A percentile compares a stretch with the other conserved stretches of the same genome.
These are phyloP conservation scores for Autographa gamma DNA, from an alignment of 2,888 invertebrate genomes.

Conservation along the genomic window DNA sequence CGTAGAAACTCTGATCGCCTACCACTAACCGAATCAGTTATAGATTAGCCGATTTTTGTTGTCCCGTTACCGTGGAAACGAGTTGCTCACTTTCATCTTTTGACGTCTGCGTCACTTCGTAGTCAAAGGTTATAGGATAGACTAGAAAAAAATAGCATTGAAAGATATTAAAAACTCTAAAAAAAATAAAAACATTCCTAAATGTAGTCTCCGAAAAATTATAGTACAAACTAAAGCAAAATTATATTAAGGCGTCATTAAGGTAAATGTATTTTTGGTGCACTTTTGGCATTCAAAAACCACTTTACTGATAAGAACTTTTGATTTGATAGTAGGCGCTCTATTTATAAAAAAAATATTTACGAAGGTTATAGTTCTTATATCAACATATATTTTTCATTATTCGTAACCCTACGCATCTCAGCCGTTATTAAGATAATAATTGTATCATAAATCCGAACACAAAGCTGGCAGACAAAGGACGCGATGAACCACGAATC, in stretches of 20 bases:
- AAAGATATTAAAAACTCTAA: no score
- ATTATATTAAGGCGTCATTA: no score
- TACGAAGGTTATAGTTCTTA: neutral
- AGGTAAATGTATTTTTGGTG: no score
- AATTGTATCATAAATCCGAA: conserved; percentile 30
- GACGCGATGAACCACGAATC: conserved; percentile 16
- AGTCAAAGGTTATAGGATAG: no score
- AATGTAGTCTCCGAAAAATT: no score
- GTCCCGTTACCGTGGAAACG: conserved; percentile 1
- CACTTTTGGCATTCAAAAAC: no score
- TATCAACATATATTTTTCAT: neutral
- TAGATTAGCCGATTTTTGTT: neutral
- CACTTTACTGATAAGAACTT: no score
- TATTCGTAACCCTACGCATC: conserved; percentile 14
- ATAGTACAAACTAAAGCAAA: no score
- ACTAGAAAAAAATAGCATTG: no score
- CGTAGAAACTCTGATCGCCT: neutral
- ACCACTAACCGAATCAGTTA: neutral
- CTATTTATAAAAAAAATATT: no score
- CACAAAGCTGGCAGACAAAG: conserved; percentile 12
- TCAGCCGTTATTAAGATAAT: conserved; percentile 7
- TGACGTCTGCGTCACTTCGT: neutral
- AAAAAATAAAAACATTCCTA: no score
- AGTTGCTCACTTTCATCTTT: neutral
- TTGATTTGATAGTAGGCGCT: no score